phyloP scores from a whole-genome alignment of 2,888 invertebrate species.

The Chymomyza procnemis region DNA sequence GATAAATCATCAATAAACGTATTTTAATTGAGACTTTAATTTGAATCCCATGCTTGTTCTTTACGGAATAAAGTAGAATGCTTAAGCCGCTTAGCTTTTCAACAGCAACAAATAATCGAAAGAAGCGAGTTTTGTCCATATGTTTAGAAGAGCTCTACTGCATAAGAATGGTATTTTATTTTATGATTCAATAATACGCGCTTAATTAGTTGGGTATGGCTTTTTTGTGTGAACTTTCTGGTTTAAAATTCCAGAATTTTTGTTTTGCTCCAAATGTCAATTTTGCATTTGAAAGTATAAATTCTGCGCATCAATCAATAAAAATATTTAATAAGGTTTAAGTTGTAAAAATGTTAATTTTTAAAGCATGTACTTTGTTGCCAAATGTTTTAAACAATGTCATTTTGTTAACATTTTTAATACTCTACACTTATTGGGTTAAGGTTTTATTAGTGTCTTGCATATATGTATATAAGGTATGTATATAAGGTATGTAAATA shows the following conservation, averaged over 20 bases:
- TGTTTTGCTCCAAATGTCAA: not conserved
- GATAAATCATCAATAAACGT: not conserved
- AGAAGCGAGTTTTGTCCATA: not conserved
- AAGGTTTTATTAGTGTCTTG: too few species aligned
- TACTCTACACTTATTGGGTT: too few species aligned
- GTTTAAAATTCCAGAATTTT: not conserved
- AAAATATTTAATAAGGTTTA: not conserved
- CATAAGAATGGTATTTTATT: not conserved
- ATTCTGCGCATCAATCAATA: not conserved
- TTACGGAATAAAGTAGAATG: not conserved
- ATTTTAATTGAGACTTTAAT: not conserved
- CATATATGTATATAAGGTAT: too few species aligned
- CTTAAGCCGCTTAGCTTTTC: not conserved
- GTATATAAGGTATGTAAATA: too few species aligned
- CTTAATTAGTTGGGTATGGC: not conserved
- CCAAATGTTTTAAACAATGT: not conserved
- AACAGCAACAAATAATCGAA: not conserved
- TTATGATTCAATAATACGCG: not conserved
- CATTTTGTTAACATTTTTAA: too few species aligned
- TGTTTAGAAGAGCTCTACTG: not conserved
- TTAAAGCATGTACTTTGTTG: not conserved
- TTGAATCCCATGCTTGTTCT: not conserved
- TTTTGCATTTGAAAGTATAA: not conserved
- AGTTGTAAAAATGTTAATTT: not conserved
- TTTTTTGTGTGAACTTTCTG: not conserved